Evolutionary conservation across 1,140 invertebrate species (phyloP), one percentile per base, ranked within the genome.

Genomic region (Heliconius nattereri): DNA sequence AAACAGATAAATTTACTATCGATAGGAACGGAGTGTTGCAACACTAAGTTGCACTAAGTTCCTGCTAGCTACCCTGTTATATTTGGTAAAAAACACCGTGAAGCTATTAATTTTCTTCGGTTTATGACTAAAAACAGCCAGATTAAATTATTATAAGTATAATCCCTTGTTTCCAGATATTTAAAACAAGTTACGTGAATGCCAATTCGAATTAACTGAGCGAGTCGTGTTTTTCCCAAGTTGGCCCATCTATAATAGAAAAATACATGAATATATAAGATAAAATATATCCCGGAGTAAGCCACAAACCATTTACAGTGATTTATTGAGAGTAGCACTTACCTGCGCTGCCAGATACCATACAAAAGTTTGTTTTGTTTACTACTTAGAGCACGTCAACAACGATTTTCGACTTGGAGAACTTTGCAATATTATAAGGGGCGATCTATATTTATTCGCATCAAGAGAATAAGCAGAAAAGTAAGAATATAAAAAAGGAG

Each of bases 361-460:
- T 29, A 66, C 60, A 66, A 66, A 66, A 66, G 60, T 66, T 66
- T 29, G 60, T 16, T 66, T 66, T 66, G 60, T 66, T 66, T 29
- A 29, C 60, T 66, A 66, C 60, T 66, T 66, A 66, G 60, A 5
- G 23, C 23, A 29, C 60, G 60, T 66, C 60, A 66, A 66, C 23
- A 23, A 66, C 60, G 60, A 66, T 66, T 66, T 66, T 26, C 60
- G 60, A 66, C 60, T 29, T 66, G 60, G 60, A 66, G 8, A 13
- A 66, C 60, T 66, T 26, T 29, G 9, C 23, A 7, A 66, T 3
- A 6, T 66, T 29, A 29, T 66, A 66, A 29, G 26, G 60, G 60
- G 29, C 5, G 3, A 66, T 26, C 11, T 29, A 66, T 16, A 66
- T 29, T 29, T 45, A 29, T 19, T n/a, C n/a, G 3, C 9, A 57